Percentiles rank a stretch among this genome's conserved stretches.
Evolutionary conservation across 2,888 invertebrate genomes (phyloP).

Genomic region (Euplexia lucipara): DNA sequence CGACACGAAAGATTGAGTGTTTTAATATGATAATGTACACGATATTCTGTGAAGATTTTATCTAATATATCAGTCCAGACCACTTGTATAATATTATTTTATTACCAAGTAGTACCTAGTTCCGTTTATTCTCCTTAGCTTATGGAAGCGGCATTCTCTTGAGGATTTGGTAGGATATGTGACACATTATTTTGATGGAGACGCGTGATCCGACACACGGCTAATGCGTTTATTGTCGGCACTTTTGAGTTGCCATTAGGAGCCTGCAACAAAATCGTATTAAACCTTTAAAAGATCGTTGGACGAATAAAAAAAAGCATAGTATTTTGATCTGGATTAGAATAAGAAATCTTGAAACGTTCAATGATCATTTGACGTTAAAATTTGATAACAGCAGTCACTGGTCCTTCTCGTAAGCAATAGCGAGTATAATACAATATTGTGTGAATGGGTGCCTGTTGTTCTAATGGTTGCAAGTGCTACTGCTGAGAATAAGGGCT

Average conservation of each 20-base stretch:
- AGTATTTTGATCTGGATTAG: background rate
- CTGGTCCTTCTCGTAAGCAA: background rate
- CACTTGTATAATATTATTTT: slow-evolving; percentile 27
- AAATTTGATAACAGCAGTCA: slow-evolving; percentile 30
- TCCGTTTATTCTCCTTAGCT: slow-evolving; percentile 46
- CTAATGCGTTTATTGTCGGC: slow-evolving; percentile 85
- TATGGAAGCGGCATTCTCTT: slow-evolving; percentile 65
- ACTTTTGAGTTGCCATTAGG: slow-evolving; percentile 81
- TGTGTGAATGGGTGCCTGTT: too few species aligned
- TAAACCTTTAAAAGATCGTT: slow-evolving; percentile 62
- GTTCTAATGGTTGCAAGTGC: too few species aligned
- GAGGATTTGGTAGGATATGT: slow-evolving; percentile 73
- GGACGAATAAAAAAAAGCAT: slow-evolving; percentile 21
- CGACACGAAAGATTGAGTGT: slow-evolving; percentile 52
- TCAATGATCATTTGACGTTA: slow-evolving; percentile 11
- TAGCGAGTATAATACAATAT: background rate
- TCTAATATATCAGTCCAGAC: slow-evolving; percentile 37
- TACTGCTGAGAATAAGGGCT: too few species aligned
- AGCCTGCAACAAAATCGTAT: slow-evolving; percentile 74
- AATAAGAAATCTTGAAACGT: slow-evolving; percentile 6
- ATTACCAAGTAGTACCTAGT: slow-evolving; percentile 8
- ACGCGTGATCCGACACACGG: slow-evolving; percentile 79
- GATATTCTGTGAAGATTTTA: slow-evolving; percentile 24
- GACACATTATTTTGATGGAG: slow-evolving; percentile 71
- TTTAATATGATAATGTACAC: slow-evolving; percentile 43